Conservation (phyloP, 2,797 vertebrate genomes). For the Bucorvus abyssinicus region DNA sequence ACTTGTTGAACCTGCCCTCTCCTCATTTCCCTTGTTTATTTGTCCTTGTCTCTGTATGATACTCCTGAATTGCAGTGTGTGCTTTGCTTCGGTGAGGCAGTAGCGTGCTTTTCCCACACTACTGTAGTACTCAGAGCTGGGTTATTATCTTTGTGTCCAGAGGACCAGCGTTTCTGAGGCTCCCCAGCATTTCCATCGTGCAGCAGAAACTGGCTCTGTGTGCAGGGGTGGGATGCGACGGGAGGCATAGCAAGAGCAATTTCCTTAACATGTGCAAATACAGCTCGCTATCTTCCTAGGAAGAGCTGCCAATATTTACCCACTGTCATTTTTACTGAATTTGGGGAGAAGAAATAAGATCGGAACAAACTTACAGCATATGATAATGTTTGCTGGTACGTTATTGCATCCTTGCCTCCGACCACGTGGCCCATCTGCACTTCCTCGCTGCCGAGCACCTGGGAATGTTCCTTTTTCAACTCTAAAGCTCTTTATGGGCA, state of each 20-base stretch:
- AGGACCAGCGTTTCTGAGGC: fast-evolving
- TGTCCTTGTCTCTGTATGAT: neutral
- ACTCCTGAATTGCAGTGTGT: neutral
- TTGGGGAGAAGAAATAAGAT: constrained; percentile 95
- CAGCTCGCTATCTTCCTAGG: constrained; percentile 94
- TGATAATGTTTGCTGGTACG: constrained; percentile 99
- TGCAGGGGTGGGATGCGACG: neutral
- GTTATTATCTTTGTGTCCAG: neutral
- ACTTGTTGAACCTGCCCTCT: neutral
- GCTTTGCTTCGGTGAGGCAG: neutral
- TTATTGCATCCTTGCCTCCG: neutral
- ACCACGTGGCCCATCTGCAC: neutral
- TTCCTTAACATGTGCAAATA: constrained; percentile 69
- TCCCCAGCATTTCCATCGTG: neutral
- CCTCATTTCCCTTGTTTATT: neutral
- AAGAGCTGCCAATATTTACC: constrained; percentile 97
- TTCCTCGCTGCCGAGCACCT: neutral
- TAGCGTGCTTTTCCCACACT: neutral
- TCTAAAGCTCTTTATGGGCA: neutral
- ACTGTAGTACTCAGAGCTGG: neutral
- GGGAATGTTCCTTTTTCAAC: neutral
- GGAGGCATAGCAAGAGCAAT: neutral
- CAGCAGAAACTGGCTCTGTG: neutral
- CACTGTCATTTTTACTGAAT: constrained; percentile 94
- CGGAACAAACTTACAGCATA: constrained; percentile 93